Base-by-base conservation (phyloP, 2,113 vertebrate species). In the Psittacula cyanocephala region DNA sequence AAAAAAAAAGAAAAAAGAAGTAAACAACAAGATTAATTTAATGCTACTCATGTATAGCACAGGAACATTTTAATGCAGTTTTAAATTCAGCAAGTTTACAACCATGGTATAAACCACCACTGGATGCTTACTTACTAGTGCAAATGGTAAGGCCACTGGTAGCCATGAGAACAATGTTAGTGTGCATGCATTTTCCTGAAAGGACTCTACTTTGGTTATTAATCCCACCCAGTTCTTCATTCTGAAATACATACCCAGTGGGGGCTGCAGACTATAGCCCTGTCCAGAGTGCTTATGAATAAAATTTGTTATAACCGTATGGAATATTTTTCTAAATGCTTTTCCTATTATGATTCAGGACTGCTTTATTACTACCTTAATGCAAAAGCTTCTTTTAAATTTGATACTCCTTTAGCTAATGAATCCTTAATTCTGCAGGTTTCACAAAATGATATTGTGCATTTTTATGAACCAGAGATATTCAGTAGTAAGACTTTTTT, bases 321-420 rank as follows among this genome's bases (percentile, higher is more conserved):
- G 5, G 70, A 89, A 81, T 8, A 20, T 80, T 92, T 89, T 71
- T 81, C 44, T 37, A 39, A 79, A 31, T 62, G 70, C 41, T 92
- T 91, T 82, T 85, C n/a, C n/a, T 81, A 2, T 59, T 72, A 72
- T 18, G 10, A 65, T 72, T 85, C 70, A 80, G n/a, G 37, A 77
- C 70, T 81, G 57, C 39, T 89, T 81, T 86, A 49, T 89, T 82
- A 77, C 46, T 76, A 37, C 57, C 63, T 62, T 76, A 65, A 79
- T 53, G 62, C 80, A 82, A 95, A 91, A 86, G 23, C 31, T 74
- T 85, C 35, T 80, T 87, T 82, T 62, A 82, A 65, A 85, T 80
- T 74, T 65, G 17, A 89, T 93, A 81, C 29, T 88, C 17, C 53
- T 77, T 92, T 88, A 63, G 77, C 85, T 86, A 85, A 91, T 82